Base-by-base conservation (phyloP, 2,797 vertebrate genomes). In the Thaleichthys pacificus region DNA sequence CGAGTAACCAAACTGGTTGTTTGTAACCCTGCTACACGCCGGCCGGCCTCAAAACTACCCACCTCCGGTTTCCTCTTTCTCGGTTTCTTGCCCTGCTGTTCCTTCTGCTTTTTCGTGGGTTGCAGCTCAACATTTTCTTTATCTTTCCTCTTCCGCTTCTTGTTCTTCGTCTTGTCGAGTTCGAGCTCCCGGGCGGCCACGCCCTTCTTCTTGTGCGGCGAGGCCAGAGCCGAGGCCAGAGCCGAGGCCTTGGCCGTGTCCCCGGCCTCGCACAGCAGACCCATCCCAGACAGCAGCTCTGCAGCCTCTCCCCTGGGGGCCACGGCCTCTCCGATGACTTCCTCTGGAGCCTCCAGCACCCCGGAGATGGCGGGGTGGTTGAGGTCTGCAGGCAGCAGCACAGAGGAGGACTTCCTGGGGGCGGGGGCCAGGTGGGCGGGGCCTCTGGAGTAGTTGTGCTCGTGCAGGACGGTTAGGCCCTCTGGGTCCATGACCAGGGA, bases 281-380 rank as follows among this genome's bases (percentile, higher is more conserved):
- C 89, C 56, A 86, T 61, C 6, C 79, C 15, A 32, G 88, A 38
- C 2, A 89, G 47, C 35, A 76, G 80, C 3, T 92, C 91, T 5
- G 78, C 85, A 22, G 81, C 5, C 22, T 92, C 92, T 9, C 72
- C 84, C 77, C 82, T 86, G 65, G 77, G 62, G 0, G 83, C 82
- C 61, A 79, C 70, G 0, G 86, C 84, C 57, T 96, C 95, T 8
- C 92, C 94, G 28, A 97, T 95, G 1, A 97, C 94, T 86, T 95
- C 96, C 88, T 97, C 96, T 0, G 96, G 96, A 0, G 96, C 96
- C 84, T 97, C 96, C 62, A 96, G 89, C 49, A 97, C 95, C 5
- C 94, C 94, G 4, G 94, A 92, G 12, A 93, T 92, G 14, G 88
- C 35, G 67, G 85, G 82, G 73, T 86, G 84, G 70, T 92, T 92